A percentile compares a stretch with the other conserved stretches of the same genome.
phyloP scores from a whole-genome alignment of 2,888 invertebrate genomes.

The Chalcosyrphus nemorum region DNA sequence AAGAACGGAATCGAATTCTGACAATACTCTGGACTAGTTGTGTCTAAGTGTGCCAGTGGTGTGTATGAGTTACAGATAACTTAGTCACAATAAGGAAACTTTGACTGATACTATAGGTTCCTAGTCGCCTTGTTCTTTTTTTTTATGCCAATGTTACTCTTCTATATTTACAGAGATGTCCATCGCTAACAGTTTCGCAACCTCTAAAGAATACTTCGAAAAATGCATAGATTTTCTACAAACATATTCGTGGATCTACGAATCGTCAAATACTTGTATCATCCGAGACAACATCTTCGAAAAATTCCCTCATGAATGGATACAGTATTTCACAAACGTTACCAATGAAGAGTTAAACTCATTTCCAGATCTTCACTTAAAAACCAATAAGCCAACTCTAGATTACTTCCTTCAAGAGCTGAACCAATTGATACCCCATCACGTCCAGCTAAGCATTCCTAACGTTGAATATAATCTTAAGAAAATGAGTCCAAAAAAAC shows the following conservation, averaged over 20 bases:
- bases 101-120: too few species aligned
- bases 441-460: conserved; percentile 28
- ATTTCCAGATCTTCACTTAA: conserved; percentile 79
- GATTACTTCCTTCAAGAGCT: conserved; percentile 80
- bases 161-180: conserved; percentile 78
- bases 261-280: conserved; percentile 86
- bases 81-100: too few species aligned
- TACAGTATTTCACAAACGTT: conserved; percentile 81
- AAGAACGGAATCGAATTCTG: too few species aligned
- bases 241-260: conserved; percentile 85
- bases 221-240: conserved; percentile 84
- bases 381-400: conserved; percentile 77
- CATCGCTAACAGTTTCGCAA: conserved; percentile 76
- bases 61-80: too few species aligned
- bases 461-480: conserved; percentile 73
- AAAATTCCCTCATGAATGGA: conserved; percentile 84
- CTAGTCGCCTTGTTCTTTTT: too few species aligned
- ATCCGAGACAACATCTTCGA: conserved; percentile 84
- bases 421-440: conserved; percentile 73
- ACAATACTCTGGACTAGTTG: too few species aligned
- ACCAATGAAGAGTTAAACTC: conserved; percentile 82
- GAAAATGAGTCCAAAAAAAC: conserved; percentile 85
- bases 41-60: too few species aligned
- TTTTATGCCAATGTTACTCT: background rate
- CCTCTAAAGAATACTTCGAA: conserved; percentile 83